These are phyloP conservation scores for Rugalucina vietnamica DNA, from an alignment of 2,888 invertebrate genomes.

Conservation along the genomic window DNA sequence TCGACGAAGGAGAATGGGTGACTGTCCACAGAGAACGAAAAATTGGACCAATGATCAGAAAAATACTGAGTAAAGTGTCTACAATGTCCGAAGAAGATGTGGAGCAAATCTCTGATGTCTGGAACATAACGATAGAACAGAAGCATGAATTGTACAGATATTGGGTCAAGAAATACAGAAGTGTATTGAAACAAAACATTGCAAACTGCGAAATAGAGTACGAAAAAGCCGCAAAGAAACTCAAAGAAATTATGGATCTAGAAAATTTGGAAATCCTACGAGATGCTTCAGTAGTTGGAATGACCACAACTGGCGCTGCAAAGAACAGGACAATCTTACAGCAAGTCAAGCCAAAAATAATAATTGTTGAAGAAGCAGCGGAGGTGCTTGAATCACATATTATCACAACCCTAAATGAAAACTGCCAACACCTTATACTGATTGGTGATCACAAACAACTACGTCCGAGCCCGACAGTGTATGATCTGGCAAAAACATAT, in stretches of 20 bases:
- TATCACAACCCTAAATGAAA: slow-evolving; percentile 89
- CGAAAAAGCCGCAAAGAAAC: slow-evolving; percentile 40
- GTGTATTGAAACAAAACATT: slow-evolving; percentile 51
- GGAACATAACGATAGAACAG: slow-evolving; percentile 70
- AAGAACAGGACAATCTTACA: slow-evolving; percentile 72
- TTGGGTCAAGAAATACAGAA: slow-evolving; percentile 78
- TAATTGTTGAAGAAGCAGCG: slow-evolving; percentile 93
- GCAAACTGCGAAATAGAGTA: slow-evolving; percentile 56
- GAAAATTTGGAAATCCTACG: slow-evolving; percentile 73
- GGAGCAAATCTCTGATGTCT: slow-evolving; percentile 63
- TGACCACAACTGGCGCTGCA: slow-evolving; percentile 83
- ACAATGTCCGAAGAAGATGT: slow-evolving; percentile 63
- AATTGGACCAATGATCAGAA: no score
- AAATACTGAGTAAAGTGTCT: no score
- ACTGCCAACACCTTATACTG: slow-evolving; percentile 92
- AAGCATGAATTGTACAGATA: slow-evolving; percentile 84
- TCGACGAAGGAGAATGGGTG: no score
- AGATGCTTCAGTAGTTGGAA: slow-evolving; percentile 74
- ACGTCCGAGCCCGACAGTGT: slow-evolving; percentile 89
- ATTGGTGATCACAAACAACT: slow-evolving; percentile 94
- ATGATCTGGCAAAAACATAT: slow-evolving; percentile 87
- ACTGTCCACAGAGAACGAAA: no score
- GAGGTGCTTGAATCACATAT: slow-evolving; percentile 94
- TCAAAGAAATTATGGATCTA: slow-evolving; percentile 63
- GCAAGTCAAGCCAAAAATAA: slow-evolving; percentile 81